These are phyloP conservation scores for Trachelus troglodyta DNA, from an alignment of 2,888 invertebrate genomes.

Conservation along the genomic window DNA sequence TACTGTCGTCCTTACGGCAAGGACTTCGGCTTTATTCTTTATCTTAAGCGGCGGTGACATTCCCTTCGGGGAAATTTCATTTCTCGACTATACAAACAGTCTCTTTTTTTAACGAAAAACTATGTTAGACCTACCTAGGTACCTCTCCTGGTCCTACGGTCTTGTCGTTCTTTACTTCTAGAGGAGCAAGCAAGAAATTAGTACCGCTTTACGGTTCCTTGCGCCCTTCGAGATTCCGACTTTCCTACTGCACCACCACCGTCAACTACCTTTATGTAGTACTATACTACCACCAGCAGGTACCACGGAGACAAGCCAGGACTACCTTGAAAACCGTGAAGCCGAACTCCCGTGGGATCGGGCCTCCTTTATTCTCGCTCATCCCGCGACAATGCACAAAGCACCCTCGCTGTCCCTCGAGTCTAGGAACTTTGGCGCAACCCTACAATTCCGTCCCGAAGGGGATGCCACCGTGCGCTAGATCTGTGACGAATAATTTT, in stretches of 20 bases:
- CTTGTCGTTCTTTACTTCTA: neutral
- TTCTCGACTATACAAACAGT: constrained; percentile 33
- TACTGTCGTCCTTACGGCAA: neutral
- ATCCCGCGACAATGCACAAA: constrained; percentile 49
- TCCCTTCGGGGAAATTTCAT: constrained; percentile 44
- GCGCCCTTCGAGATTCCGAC: constrained; percentile 34
- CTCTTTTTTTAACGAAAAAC: constrained; percentile 7
- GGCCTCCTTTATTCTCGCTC: constrained; percentile 46
- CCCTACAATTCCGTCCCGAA: neutral
- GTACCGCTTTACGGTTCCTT: constrained; percentile 55
- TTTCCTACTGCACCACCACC: neutral
- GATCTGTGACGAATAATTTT: constrained; percentile 59
- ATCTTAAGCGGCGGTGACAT: constrained; percentile 47
- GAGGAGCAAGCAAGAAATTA: constrained; percentile 40
- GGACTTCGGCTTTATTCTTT: constrained; percentile 39
- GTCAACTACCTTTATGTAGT: neutral
- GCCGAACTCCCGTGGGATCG: constrained; percentile 35
- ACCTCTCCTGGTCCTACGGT: neutral
- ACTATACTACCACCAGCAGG: neutral
- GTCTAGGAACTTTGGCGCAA: constrained; percentile 1
- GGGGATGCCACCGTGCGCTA: neutral
- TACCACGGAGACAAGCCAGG: constrained; percentile 5
- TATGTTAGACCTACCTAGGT: neutral
- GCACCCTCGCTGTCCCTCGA: constrained; percentile 21
- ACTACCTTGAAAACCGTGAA: constrained; percentile 16